Evolutionary conservation across 30 jellyfish, hydroid and myxozoan species (phyloP), one percentile per base, ranked within the genome.

Genomic region (Aurelia coerulea): DNA sequence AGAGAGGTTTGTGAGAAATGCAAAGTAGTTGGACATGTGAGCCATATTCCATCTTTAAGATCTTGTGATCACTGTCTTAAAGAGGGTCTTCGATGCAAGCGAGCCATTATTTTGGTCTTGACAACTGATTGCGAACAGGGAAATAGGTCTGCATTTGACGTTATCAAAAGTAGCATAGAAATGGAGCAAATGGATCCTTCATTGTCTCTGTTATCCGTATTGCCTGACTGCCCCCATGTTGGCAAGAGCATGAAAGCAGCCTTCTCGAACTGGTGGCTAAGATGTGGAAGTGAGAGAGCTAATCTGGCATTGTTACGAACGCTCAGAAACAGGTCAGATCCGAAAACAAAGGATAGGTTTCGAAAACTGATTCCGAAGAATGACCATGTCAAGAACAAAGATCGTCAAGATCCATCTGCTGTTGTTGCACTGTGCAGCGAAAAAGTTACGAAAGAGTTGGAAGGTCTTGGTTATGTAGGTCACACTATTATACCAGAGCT

Each of bases 71-170:
- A 56, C 79, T 78, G 88, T 63, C 88, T 78, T 34, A 32, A 29
- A 58, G 79, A 54, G 14, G 53, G 53, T 56, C 37, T 39, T 34
- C 62, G 6, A 23, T 78, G 88, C 79, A 39, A 41, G 10, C 39
- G 79, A 78, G 70, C 10, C 68, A 56, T 56, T 23, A 29, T 78
- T 56, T 33, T 56, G 51, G 31, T 78, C 46, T 7, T 56, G 39
- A 78, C 76, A 31, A 78, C 79, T 16, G 88, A 78, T 41, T 78
- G 88, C 56, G 88, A 78, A 62, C 58, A 56, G 80, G 85, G 85
- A 50, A 74, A 74, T 23, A 74, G 52, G 85, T 18, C 41, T 18
- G 52, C 52, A 18, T 41, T 74, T 74, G 52, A 15, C 41, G 73
- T 15, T 52, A 15, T 74, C 4, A 74, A 74, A 74, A 23, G 73